phyloP scores from a whole-genome alignment of 1,140 invertebrate genomes.

The Psilanteris sp. region DNA sequence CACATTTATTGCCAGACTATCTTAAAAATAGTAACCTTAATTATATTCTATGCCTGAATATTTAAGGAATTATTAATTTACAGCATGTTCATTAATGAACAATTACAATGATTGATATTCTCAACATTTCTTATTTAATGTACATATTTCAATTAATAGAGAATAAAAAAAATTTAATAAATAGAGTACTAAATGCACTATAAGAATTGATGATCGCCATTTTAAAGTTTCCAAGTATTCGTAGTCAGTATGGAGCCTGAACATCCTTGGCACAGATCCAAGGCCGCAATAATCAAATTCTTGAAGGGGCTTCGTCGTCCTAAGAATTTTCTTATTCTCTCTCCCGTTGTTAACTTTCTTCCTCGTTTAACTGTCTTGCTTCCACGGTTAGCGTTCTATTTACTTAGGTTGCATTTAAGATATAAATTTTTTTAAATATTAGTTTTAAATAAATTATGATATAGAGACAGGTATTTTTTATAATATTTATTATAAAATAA shows the following conservation, averaged over 20 bases:
- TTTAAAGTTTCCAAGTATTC: constrained; percentile 69
- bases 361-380: constrained; percentile 15
- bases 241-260: constrained; percentile 37
- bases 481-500: too few relatives aligned
- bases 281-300: constrained; percentile 75
- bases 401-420: too few relatives aligned
- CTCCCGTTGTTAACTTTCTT: constrained; percentile 6
- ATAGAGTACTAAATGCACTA: constrained; percentile 44
- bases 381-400: constrained; percentile 9
- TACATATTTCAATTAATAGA: constrained; percentile 26
- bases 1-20: too few relatives aligned
- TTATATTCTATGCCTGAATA: too few relatives aligned
- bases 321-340: constrained; percentile 61
- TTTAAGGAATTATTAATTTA: too few relatives aligned
- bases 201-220: constrained; percentile 50
- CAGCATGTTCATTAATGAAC: too few relatives aligned
- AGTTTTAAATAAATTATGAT: too few relatives aligned
- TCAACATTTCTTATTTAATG: too few relatives aligned
- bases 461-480: too few relatives aligned
- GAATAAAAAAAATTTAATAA: constrained; percentile 69
- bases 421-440: too few relatives aligned
- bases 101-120: too few relatives aligned
- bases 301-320: constrained; percentile 60
- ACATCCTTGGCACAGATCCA: constrained; percentile 66
- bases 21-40: too few relatives aligned